Conservation (phyloP, 2,888 invertebrate species). For the Andrena chrysosceles region DNA sequence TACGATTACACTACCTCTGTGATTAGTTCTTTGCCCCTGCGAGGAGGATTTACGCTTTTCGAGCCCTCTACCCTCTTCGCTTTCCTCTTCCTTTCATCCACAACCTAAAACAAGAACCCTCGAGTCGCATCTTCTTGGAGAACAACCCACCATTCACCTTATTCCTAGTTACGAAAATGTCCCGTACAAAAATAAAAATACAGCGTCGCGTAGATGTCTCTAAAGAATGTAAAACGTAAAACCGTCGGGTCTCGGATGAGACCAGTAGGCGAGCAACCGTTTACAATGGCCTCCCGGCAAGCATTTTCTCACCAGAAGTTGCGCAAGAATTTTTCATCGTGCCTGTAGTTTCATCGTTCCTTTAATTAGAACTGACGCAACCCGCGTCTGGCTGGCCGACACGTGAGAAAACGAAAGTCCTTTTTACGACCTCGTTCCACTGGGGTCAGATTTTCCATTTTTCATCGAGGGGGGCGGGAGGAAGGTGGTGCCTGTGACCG, state of each 20-base stretch:
- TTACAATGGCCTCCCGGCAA: slow-evolving; percentile 47
- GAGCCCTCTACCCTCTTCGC: background rate
- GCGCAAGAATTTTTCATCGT: slow-evolving; percentile 64
- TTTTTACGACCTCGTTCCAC: slow-evolving; percentile 48
- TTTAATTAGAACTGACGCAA: slow-evolving; percentile 68
- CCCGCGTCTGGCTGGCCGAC: slow-evolving; percentile 31
- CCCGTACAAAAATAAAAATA: slow-evolving; percentile 7
- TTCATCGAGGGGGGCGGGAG: slow-evolving; percentile 1
- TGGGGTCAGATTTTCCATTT: slow-evolving; percentile 49
- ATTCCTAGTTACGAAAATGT: slow-evolving; percentile 21
- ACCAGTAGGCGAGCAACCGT: slow-evolving; percentile 29
- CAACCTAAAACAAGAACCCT: background rate
- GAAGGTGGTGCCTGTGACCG: too few relatives aligned
- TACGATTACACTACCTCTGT: slow-evolving; percentile 80
- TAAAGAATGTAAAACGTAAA: too few relatives aligned
- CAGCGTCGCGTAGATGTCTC: too few relatives aligned
- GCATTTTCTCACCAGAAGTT: slow-evolving; percentile 55
- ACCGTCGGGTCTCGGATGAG: slow-evolving; percentile 21
- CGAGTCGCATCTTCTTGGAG: background rate
- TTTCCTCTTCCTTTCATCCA: background rate
- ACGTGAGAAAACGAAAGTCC: slow-evolving; percentile 73
- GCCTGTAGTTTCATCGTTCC: slow-evolving; percentile 47
- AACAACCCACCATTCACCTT: background rate
- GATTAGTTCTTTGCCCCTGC: slow-evolving; percentile 81
- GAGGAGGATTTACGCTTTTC: slow-evolving; percentile 61